These are phyloP conservation scores for Heliconius charithonia DNA, from an alignment of 2,888 invertebrate genomes.

Conservation along the genomic window DNA sequence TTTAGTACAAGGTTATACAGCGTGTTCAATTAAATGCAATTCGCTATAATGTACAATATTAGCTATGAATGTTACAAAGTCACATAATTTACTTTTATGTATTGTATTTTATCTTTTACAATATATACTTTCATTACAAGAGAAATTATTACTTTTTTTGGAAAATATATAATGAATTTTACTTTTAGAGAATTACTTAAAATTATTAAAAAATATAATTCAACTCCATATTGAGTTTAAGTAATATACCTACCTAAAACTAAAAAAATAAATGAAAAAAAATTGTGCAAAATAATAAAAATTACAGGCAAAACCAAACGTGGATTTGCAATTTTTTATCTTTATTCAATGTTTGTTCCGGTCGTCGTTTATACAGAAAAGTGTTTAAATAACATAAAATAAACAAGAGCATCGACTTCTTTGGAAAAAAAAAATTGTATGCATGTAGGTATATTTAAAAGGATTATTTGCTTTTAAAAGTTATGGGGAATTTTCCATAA, in stretches of 20 bases:
- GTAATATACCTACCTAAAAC: not conserved
- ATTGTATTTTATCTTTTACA: not conserved
- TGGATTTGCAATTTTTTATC: constrained; percentile 1
- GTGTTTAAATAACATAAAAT: not conserved
- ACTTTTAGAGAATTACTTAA: no score
- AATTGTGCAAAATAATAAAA: no score
- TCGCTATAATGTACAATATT: constrained; percentile 8
- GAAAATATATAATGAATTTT: no score
- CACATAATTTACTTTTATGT: not conserved
- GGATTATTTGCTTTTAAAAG: not conserved
- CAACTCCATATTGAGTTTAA: not conserved
- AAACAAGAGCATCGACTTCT: not conserved
- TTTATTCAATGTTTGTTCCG: constrained; percentile 4
- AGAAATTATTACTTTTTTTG: no score
- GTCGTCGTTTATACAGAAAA: not conserved
- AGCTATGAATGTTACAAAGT: constrained; percentile 17
- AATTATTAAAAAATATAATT: not conserved
- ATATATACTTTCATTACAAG: no score
- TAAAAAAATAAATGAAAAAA: not conserved
- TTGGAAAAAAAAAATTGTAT: not conserved
- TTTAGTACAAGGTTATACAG: constrained; percentile 14
- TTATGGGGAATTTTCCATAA: not conserved
- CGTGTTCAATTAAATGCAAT: constrained; percentile 22
- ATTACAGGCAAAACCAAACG: not conserved
- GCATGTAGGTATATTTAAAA: not conserved